Evolutionary conservation across 2,797 vertebrate species (phyloP).

Genomic region (Argya squamiceps): DNA sequence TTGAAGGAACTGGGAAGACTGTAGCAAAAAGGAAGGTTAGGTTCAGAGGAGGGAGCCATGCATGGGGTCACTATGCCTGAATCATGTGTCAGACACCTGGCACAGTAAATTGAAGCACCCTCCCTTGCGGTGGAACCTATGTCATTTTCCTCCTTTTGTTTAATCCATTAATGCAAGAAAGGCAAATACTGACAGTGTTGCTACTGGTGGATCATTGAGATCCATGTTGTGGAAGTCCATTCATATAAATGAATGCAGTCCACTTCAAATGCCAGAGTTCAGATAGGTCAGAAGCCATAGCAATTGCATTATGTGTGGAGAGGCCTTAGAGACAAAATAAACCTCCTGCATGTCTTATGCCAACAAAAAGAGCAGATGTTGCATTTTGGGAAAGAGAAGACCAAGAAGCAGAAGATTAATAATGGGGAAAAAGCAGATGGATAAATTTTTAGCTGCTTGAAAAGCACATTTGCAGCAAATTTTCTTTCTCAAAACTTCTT

Average conservation of each 20-base stretch:
- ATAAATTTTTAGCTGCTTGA: neutral
- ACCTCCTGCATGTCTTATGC: neutral
- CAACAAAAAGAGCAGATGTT: conserved; percentile 38
- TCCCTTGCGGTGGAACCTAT: neutral
- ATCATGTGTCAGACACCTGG: neutral
- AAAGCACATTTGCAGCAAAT: neutral
- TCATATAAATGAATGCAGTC: neutral
- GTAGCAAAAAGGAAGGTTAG: neutral
- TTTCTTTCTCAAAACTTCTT: neutral
- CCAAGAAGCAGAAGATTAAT: conserved; percentile 7
- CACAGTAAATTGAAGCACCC: neutral
- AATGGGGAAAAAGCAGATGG: neutral
- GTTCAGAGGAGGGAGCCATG: neutral
- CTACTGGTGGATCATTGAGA: neutral
- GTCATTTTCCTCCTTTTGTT: neutral
- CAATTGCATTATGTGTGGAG: neutral
- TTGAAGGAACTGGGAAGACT: neutral
- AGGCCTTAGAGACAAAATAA: neutral
- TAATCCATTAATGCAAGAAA: neutral
- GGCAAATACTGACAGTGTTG: neutral
- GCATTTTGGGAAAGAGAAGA: neutral
- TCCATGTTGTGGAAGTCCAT: neutral
- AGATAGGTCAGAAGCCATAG: neutral
- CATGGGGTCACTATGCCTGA: neutral
- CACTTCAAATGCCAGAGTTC: neutral